These are phyloP conservation scores for Nomada hirtipes DNA, from an alignment of 2,888 invertebrate species.

Conservation along the genomic window DNA sequence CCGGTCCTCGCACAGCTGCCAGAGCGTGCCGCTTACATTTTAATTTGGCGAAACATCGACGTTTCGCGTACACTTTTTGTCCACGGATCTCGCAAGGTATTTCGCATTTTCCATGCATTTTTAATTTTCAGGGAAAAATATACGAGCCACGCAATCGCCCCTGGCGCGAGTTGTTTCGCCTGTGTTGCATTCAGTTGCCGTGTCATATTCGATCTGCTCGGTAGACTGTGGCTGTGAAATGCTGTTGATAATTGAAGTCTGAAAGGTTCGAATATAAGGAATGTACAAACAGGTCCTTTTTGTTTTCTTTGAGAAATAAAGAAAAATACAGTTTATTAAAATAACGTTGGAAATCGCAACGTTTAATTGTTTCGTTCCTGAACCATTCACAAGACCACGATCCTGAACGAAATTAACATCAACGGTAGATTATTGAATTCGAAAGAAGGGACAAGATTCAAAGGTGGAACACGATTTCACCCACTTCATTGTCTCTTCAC, in stretches of 20 bases:
- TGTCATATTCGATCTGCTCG: conserved; percentile 6
- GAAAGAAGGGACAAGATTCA: neutral
- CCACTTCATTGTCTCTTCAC: conserved; percentile 2
- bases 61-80: neutral
- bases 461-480: neutral
- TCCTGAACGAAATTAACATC: neutral
- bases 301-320: no score
- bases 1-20: neutral
- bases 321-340: no score
- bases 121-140: conserved; percentile 50
- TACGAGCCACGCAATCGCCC: conserved; percentile 42
- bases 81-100: conserved; percentile 22
- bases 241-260: conserved; percentile 17
- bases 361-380: no score
- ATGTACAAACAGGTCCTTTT: neutral
- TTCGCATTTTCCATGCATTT: conserved; percentile 43
- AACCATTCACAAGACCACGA: no score
- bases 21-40: conserved; percentile 39
- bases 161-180: conserved; percentile 40
- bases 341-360: no score
- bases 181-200: neutral
- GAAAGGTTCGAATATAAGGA: neutral
- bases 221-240: neutral
- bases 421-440: neutral
- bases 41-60: conserved; percentile 42